Percentiles rank a stretch among this genome's conserved stretches.
Evolutionary conservation across 2,797 vertebrate genomes (phyloP).

Genomic region (Euthynnus affinis): DNA sequence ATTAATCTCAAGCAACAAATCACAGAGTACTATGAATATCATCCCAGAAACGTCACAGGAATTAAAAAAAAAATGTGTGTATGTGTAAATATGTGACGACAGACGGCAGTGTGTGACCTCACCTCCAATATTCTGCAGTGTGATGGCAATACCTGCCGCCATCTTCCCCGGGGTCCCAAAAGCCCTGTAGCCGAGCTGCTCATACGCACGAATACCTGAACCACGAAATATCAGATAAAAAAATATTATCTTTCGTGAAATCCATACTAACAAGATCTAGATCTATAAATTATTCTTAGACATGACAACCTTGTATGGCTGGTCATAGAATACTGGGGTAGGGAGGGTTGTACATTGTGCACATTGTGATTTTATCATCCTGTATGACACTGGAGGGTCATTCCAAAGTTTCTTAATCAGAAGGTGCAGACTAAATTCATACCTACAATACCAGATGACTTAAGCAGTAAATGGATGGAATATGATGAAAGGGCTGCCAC

Average conservation of each 20-base stretch:
- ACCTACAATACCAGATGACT: slow-evolving; percentile 93
- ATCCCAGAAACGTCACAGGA: slow-evolving; percentile 46
- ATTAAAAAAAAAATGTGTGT: not conserved
- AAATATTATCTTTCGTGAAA: not conserved
- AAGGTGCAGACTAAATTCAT: slow-evolving; percentile 39
- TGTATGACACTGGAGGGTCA: not conserved
- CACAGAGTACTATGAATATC: slow-evolving; percentile 31
- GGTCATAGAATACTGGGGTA: not conserved
- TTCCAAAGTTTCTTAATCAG: not conserved
- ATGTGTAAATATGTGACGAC: slow-evolving; percentile 26
- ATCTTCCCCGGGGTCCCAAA: slow-evolving; percentile 97
- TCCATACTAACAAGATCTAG: slow-evolving; percentile 1
- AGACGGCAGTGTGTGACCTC: slow-evolving; percentile 54
- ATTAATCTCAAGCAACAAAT: slow-evolving; percentile 10
- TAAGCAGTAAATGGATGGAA: slow-evolving; percentile 97
- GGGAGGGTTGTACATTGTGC: too few species aligned
- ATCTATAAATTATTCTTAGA: not conserved
- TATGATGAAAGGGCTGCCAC: slow-evolving; percentile 96
- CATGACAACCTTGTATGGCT: not conserved
- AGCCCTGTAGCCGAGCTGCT: slow-evolving; percentile 94
- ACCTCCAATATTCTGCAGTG: slow-evolving; percentile 97
- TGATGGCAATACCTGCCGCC: slow-evolving; percentile 95
- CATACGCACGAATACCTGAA: slow-evolving; percentile 95
- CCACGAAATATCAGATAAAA: slow-evolving; percentile 28
- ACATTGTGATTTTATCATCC: not conserved